These are phyloP conservation scores for Aphelinus atriplicis DNA, from an alignment of 1,140 invertebrate species.

Conservation along the genomic window DNA sequence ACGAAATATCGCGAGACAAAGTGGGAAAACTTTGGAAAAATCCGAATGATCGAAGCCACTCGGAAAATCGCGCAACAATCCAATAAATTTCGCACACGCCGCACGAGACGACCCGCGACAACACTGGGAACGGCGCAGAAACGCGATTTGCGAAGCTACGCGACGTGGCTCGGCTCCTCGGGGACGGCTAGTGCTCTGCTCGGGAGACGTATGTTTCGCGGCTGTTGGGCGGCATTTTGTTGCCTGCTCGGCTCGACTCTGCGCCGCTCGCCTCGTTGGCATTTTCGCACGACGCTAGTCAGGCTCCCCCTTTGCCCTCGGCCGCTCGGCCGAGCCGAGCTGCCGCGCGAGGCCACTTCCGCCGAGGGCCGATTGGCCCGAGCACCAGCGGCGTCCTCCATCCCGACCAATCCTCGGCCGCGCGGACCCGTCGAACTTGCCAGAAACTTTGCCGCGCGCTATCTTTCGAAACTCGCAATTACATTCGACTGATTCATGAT, in stretches of 20 bases:
- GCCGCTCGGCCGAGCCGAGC: background rate
- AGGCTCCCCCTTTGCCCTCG: background rate
- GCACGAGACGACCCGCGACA: no score
- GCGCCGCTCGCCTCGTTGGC: no score
- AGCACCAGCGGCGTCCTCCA: conserved; percentile 10
- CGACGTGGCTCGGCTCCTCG: no score
- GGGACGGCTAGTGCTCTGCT: background rate
- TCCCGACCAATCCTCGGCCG: background rate
- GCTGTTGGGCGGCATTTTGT: background rate
- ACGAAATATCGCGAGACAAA: no score
- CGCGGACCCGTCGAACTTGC: conserved; percentile 19
- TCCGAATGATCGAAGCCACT: background rate
- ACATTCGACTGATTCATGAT: no score
- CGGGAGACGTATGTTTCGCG: background rate
- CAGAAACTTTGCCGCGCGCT: conserved; percentile 11
- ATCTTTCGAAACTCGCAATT: no score
- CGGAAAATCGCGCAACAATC: background rate
- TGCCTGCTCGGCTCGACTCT: background rate
- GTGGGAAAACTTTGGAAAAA: background rate
- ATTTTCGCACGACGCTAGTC: conserved; percentile 26
- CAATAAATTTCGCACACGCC: background rate
- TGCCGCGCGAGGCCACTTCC: conserved; percentile 21
- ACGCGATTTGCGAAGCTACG: no score
- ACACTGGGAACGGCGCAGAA: no score
- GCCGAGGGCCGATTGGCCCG: background rate